Base-by-base conservation (phyloP, 2,888 invertebrate genomes). In the Leptinotarsa peninsularis region DNA sequence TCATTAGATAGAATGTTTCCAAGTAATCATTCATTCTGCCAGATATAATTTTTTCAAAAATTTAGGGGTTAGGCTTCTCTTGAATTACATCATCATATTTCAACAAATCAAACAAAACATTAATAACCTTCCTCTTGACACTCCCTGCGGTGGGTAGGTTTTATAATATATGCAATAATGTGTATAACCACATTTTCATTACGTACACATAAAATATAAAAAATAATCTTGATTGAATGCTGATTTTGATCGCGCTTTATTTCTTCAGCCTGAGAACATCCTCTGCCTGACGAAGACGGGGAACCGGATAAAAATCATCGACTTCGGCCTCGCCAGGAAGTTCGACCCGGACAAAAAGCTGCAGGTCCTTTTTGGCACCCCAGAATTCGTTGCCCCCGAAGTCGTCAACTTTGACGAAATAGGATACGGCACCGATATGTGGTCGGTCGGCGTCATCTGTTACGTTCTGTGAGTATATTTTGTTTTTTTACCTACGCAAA, bases 371-470 rank as follows among this genome's bases (percentile, higher is more conserved):
- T 98, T 98, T 86, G 99, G 99, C 1, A 99, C 99, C 0, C 99
- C 99, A 0, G 99, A 99, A 90, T 99, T 99, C 87, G 98, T 98
- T 69, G 98, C 98, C 0, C 99, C 99, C 0, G 99, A 99, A 91
- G 98, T 99, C 43, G 97, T 99, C 58, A 99, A 98, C 90, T 99
- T 98, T 88, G 99, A 99, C 87, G 95, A 95, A 85, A 97, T 99
- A 84, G 95, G 96, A 74, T 98, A 94, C 86, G 95, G 95, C 13
- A 98, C 99, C 0, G 99, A 99, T 86, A 98, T 99, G 98, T 99
- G 98, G 99, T 97, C 97, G 72, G 94, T 99, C 33, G 99, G 99
- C 63, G 98, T 99, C 77, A 98, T 99, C 83, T 96, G 97, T 87
- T 99, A 99, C 88, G 98, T 99, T 75, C 91, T 99, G 98, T 99